Evolutionary conservation across 2,113 vertebrate genomes (phyloP), one percentile per base, ranked within the genome.

Genomic region (Manacus vitellinus): DNA sequence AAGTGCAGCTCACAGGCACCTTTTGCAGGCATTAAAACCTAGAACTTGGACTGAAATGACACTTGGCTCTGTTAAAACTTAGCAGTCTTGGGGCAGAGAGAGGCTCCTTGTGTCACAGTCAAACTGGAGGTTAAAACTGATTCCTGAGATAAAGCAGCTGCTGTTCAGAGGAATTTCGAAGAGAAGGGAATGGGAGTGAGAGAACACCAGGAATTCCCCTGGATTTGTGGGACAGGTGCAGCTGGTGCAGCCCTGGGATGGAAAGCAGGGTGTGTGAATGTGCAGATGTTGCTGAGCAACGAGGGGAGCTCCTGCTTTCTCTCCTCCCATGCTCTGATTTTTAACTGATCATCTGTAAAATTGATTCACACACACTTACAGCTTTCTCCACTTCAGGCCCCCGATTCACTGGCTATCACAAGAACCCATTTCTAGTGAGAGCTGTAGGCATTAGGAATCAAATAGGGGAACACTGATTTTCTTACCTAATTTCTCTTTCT

Each of bases 341-440:
- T 75, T 37, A 74, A 28, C 56, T 63, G 61, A 74, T 92, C 61
- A 33, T 58, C 82, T 81, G 73, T 87, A 74, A 87, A 92, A 94
- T 44, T 54, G 77, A n/a, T 93, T 90, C 23, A 7, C 1, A 2
- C 22, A 4, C 56, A 52, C 31, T 3, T 43, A 59, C 2, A 67
- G 71, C 74, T 71, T n/a, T 28, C 67, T 43, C 14, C 54, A 4
- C 56, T 55, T 72, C 52, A 82, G 77, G 41, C 22, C 73, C 58
- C 54, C 27, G n/a, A 63, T 27, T 95, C 66, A 14, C 6, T 78
- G 70, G n/a, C 59, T 66, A 7, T 9, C 85, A 59, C 66, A 47
- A 61, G 52, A 20, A 3, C 20, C 84, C 6, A 16, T 59, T 70
- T 58, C 7, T 3, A 28, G 37, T 6, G 31, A 47, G 55, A 81